Evolutionary conservation across 2,888 invertebrate species (phyloP), one percentile per base, ranked within the genome.

Genomic region (Rotaria socialis): DNA sequence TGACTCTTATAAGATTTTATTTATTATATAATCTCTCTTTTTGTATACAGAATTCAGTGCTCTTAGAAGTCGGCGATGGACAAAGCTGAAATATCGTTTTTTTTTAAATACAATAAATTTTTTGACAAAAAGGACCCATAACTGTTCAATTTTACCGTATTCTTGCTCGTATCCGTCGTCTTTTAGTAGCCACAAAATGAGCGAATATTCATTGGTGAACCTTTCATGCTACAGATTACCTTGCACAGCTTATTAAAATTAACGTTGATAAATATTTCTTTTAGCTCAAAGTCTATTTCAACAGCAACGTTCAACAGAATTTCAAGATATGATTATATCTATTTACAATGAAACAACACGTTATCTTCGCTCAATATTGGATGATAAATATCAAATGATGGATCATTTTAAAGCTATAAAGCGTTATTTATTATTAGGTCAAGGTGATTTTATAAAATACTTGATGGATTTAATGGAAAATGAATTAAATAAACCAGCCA

Each of bases 401-500:
- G 95, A 96, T 91, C 97, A 97, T 92, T 93, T 97, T 85, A 91
- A 95, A 89, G 96, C 96, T 43, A 94, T 97, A 91, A 93, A 96
- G 88, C 93, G 95, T 87, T 97, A 96, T 92, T 92, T 98, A 89
- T 93, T 98, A 86, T 93, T 98, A 24, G 96, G 96, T 24, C 97
- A 97, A 92, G 97, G 97, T 0, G 97, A 98, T 92, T 97, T 97
- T 91, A 96, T 96, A 89, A 94, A 95, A 89, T 95, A 96, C 90
- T 93, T 98, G 86, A 94, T 98, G 94, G 95, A 96, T 89, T 50
- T 86, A 58, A 86, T 86, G 86, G 86, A 86, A 89, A 94, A 95
- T 22, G 96, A 96, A 92, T 92, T 97, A 88, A 94, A 94, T 89
- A 95, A 96, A 91, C 94, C 95, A 0, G 96, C 96, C 41, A 93